phyloP scores from a whole-genome alignment of 2,888 invertebrate genomes.

The Pimpla rufipes region DNA sequence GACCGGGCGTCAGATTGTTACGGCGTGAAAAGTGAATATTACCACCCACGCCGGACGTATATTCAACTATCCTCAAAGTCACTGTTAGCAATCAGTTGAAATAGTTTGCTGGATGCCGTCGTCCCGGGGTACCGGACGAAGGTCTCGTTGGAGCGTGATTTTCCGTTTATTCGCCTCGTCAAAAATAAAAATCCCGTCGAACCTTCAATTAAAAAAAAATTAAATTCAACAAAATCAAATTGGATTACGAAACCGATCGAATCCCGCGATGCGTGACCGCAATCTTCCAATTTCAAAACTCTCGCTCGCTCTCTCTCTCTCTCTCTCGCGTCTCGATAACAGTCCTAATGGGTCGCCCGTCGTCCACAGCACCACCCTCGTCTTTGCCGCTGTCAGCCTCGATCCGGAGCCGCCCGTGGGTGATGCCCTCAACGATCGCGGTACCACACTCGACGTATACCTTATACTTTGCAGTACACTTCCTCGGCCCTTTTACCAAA shows the following conservation, averaged over 20 bases:
- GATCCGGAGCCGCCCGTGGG: slow-evolving; percentile 41
- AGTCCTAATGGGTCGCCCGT: slow-evolving; percentile 73
- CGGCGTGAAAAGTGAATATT: slow-evolving; percentile 72
- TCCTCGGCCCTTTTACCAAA: slow-evolving; percentile 65
- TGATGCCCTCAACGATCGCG: slow-evolving; percentile 45
- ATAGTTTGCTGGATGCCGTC: background rate
- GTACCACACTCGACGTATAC: slow-evolving; percentile 27
- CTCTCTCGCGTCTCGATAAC: slow-evolving; percentile 74
- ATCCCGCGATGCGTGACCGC: slow-evolving; percentile 71
- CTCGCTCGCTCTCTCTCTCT: background rate
- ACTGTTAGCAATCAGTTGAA: slow-evolving; percentile 35
- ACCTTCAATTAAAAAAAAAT: background rate
- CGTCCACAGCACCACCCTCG: slow-evolving; percentile 75
- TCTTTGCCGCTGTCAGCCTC: slow-evolving; percentile 74
- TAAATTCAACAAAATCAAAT: background rate
- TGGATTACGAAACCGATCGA: slow-evolving; percentile 72
- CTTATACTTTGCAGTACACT: slow-evolving; percentile 41
- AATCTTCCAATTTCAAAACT: slow-evolving; percentile 78
- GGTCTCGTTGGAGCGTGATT: background rate
- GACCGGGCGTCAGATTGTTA: slow-evolving; percentile 59
- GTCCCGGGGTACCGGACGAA: background rate
- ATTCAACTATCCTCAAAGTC: slow-evolving; percentile 68
- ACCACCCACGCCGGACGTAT: slow-evolving; percentile 68
- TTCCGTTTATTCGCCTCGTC: background rate
- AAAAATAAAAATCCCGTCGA: background rate